phyloP scores from a whole-genome alignment of 2,888 invertebrate species.

The Amorpha juglandis region DNA sequence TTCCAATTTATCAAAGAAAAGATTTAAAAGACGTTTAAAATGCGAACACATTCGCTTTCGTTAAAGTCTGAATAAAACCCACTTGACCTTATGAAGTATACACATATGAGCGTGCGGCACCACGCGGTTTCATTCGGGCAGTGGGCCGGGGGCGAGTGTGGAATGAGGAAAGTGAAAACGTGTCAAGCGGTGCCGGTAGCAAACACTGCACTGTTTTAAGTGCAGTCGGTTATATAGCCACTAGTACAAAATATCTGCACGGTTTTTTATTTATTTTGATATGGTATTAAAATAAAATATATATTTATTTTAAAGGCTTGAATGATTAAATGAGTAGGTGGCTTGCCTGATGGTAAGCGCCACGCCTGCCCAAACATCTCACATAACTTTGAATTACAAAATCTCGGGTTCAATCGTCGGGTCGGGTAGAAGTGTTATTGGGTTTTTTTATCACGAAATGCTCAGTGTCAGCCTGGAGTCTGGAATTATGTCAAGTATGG shows the following conservation, averaged over 20 bases:
- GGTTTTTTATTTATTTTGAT: neutral
- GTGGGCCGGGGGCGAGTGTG: constrained; percentile 35
- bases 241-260: neutral
- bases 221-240: constrained; percentile 29
- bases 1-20: neutral
- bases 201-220: constrained; percentile 48
- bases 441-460: too few species aligned
- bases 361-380: too few species aligned
- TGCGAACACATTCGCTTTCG: constrained; percentile 13
- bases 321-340: too few species aligned
- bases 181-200: constrained; percentile 62
- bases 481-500: too few species aligned
- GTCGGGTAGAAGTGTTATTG: too few species aligned
- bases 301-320: too few species aligned
- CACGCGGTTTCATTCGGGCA: constrained; percentile 35
- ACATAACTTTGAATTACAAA: too few species aligned
- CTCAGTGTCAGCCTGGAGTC: too few species aligned
- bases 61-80: constrained; percentile 25
- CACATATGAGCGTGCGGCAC: constrained; percentile 28
- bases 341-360: too few species aligned
- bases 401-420: too few species aligned
- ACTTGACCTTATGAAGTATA: constrained; percentile 43
- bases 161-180: constrained; percentile 66
- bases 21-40: neutral
- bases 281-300: too few species aligned